A percentile compares a stretch with the other conserved stretches of the same genome.
Evolutionary conservation across 2,797 vertebrate genomes (phyloP).

Genomic region (Cryptoblepharus egeriae): DNA sequence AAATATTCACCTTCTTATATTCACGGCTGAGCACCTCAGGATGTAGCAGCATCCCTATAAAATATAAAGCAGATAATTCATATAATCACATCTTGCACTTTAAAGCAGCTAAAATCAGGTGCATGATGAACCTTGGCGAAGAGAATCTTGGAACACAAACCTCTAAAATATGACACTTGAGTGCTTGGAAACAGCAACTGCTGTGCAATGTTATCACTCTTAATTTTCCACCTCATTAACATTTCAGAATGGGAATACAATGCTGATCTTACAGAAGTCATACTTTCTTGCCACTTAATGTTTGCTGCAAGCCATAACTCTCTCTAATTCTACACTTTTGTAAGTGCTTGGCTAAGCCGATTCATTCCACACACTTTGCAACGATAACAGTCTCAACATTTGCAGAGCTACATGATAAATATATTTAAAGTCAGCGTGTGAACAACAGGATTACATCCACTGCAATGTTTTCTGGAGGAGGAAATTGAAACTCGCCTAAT

Average conservation of each 20-base stretch:
- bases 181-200: slow-evolving; percentile 51
- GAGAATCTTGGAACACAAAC: slow-evolving; percentile 35
- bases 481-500: neutral
- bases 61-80: slow-evolving; percentile 23
- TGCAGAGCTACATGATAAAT: slow-evolving; percentile 8
- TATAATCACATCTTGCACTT: slow-evolving; percentile 37
- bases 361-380: slow-evolving; percentile 1
- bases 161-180: slow-evolving; percentile 43
- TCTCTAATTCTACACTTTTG: slow-evolving; percentile 19
- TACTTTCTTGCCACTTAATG: slow-evolving; percentile 56
- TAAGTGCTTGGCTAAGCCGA: slow-evolving; percentile 23
- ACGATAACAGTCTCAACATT: neutral
- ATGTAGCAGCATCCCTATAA: slow-evolving; percentile 35
- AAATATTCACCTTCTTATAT: slow-evolving; percentile 59
- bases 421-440: neutral
- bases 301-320: slow-evolving; percentile 46
- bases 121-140: slow-evolving; percentile 38
- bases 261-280: slow-evolving; percentile 54
- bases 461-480: neutral
- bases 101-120: slow-evolving; percentile 41
- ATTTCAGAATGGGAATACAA: slow-evolving; percentile 60
- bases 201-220: slow-evolving; percentile 66
- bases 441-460: neutral
- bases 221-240: slow-evolving; percentile 75
- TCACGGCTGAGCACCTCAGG: slow-evolving; percentile 44